Base-by-base conservation (phyloP, 2,113 vertebrate species). In the Blennius ocellaris region DNA sequence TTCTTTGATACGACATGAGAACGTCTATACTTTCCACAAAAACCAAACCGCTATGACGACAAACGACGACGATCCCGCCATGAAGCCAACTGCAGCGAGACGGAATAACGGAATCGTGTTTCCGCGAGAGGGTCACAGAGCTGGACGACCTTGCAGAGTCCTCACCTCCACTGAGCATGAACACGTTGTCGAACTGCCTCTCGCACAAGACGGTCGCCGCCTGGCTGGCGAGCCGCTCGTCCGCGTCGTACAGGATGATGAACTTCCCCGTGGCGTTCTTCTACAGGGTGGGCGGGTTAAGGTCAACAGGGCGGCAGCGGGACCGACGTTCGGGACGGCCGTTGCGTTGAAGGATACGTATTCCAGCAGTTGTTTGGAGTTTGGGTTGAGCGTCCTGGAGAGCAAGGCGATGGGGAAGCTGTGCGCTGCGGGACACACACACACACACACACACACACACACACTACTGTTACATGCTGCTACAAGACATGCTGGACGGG, bases 151-250 rank as follows among this genome's bases (percentile, higher is more conserved):
- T 30, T 30, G 21, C 21, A 30, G 1, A 55, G 1, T 14, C 3
- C 91, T 85, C 54, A 98, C 98, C 98, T 93, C 98, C 98, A 0
- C 97, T 97, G 3, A 99, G 91, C 96, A 99, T 95, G 73, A 97
- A 99, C 11, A 99, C 84, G 67, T 99, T 99, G 69, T 99, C 97
- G 2, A 98, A 96, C 5, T 97, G 97, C 48, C 97, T 91, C 76
- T 99, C 95, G 0, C 96, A 98, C 96, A 99, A 96, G 76, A 89
- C 95, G 12, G 96, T 97, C 11, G 97, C 96, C 0, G 96, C 96
- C 85, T 96, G 96, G 77, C 93, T 95, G 6, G 97, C 97, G n/a
- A 96, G 67, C 37, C 96, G 84, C 90, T 99, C 98, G 0, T 99
- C 97, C 0, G 97, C 96, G 1, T 99, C 98, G 0, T 99, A 99